Evolutionary conservation across 2,797 vertebrate genomes (phyloP), one percentile per base, ranked within the genome.

Genomic region (Linurgus olivaceus): DNA sequence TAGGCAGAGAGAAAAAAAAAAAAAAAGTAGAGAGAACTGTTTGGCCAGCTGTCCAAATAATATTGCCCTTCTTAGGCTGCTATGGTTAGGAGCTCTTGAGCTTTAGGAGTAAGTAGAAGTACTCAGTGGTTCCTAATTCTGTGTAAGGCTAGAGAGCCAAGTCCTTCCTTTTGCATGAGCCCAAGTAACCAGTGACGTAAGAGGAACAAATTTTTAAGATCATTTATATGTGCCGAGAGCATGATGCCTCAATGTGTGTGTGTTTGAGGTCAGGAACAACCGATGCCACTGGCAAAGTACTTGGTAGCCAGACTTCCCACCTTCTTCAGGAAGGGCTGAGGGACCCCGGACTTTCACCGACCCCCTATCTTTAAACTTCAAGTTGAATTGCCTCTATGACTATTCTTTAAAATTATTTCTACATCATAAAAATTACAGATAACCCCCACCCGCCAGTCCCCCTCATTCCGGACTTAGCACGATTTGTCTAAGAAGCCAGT

Each of bases 371-470:
- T 74, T 62, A 52, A 24, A 58, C 37, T 63, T 63, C 33, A 37
- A 31, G 17, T 4, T n/a, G 29, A 65, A 38, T 18, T 50, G 19
- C 24, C 24, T 40, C 35, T 67, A 10, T 23, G 44, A 35, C 40
- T 59, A 10, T 13, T 33, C 17, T 50, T 87, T 20, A 7, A 82
- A 86, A 24, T 37, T 15, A 45, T 19, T 48, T 51, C 24, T 58
- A 2, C 55, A 33, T 28, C 13, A 33, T 62, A 54, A 72, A 50
- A 67, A 38, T 47, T 55, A 58, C 16, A 59, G 26, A 58, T 19
- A 63, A 82, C 9, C 7, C 13, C 2, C 21, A 7, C 4, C 5
- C 13, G 3, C 4, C 33, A 20, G 29, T 3, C 1, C 7, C 14
- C 4, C 1, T 7, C 19, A 16, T 58, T 55, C 44, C 26, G 45